Conservation (phyloP, 2,888 invertebrate species). For the Iselma pallidipennis region DNA sequence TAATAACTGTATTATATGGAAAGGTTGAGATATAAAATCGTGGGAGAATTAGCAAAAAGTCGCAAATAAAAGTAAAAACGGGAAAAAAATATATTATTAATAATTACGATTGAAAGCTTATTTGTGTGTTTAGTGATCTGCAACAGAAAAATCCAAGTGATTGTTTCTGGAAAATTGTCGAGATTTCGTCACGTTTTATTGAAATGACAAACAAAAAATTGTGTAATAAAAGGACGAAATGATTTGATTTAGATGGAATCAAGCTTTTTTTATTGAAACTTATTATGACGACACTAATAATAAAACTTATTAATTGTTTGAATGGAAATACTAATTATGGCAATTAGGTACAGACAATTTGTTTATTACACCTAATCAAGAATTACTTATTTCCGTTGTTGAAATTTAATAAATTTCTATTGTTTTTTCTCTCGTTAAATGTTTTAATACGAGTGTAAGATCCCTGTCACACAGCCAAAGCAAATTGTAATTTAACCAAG, state of each 20-base stretch:
- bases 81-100: no score
- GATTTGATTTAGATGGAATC: constrained; percentile 5
- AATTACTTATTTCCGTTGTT: neutral
- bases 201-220: no score
- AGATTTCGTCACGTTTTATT: no score
- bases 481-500: no score
- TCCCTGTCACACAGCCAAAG: no score
- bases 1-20: constrained; percentile 22
- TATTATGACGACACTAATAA: neutral
- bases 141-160: constrained; percentile 2
- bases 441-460: neutral
- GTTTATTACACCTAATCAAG: neutral
- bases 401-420: neutral
- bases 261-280: neutral
- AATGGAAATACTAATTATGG: no score
- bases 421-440: neutral
- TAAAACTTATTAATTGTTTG: neutral
- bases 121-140: constrained; percentile 10
- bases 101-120: no score
- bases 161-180: constrained; percentile 1
- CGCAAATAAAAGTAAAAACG: constrained; percentile 9
- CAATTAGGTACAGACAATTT: no score
- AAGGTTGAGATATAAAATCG: constrained; percentile 25
- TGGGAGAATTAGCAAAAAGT: constrained; percentile 22
- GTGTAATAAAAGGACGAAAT: neutral